Conservation (phyloP, 2,888 invertebrate species). For the Drosophila ochracea region DNA sequence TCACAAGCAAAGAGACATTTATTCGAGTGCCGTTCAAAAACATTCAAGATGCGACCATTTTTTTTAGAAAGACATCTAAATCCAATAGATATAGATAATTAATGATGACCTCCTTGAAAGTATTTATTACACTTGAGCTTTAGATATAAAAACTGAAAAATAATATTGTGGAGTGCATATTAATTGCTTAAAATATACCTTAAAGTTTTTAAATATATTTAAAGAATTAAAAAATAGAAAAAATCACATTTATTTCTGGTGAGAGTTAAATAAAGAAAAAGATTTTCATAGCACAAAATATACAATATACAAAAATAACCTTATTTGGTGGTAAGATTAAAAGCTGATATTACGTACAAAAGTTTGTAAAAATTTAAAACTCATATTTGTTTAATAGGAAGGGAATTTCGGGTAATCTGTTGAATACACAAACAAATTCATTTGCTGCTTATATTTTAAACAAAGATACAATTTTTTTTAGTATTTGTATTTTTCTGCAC, state of each 20-base stretch:
- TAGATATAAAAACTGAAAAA: not conserved
- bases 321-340: not conserved
- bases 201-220: not conserved
- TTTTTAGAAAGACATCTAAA: not conserved
- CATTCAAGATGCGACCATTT: not conserved
- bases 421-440: not conserved
- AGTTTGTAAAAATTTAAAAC: not conserved
- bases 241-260: not conserved
- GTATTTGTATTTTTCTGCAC: too few species aligned
- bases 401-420: not conserved
- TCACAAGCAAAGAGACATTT: conserved; percentile 2
- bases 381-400: not conserved
- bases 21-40: not conserved
- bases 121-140: too few species aligned
- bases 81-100: not conserved
- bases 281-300: not conserved
- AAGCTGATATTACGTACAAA: not conserved
- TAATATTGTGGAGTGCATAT: fast-evolving
- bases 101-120: not conserved
- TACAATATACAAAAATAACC: not conserved
- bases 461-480: not conserved
- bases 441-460: not conserved
- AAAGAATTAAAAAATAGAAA: not conserved
- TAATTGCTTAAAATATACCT: not conserved
- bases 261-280: not conserved